Evolutionary conservation across 2,113 vertebrate genomes (phyloP).

Genomic region (Saimiri boliviensis): DNA sequence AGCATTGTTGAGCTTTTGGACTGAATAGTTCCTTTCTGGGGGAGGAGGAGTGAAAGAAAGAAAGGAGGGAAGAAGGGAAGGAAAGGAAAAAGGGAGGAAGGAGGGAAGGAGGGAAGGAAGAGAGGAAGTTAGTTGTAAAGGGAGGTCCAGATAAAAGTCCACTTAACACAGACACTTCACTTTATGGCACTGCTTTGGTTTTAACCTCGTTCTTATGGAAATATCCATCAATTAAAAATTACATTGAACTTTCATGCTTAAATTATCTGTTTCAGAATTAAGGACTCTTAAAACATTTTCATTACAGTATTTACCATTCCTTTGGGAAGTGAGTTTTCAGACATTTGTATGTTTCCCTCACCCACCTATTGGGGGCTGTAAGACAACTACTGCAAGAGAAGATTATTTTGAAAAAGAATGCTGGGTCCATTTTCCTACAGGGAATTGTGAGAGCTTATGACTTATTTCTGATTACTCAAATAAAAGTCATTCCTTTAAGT

Average conservation of each 20-base stretch:
- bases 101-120: no score
- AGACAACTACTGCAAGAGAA: neutral
- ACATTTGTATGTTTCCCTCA: conserved; percentile 34
- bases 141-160: neutral
- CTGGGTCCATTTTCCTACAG: conserved; percentile 3
- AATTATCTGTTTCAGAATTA: neutral
- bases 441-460: neutral
- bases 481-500: conserved; percentile 33
- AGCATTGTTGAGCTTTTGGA: neutral
- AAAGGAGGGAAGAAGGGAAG: no score
- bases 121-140: neutral
- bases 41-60: no score
- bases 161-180: neutral
- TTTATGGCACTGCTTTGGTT: neutral
- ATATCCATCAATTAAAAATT: neutral
- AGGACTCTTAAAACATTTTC: conserved; percentile 41
- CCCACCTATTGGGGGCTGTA: conserved; percentile 1
- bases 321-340: conserved; percentile 45
- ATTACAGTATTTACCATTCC: conserved; percentile 36
- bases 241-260: neutral
- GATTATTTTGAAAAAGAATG: conserved; percentile 27
- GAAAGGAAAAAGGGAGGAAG: no score
- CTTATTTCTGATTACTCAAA: conserved; percentile 54
- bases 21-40: neutral
- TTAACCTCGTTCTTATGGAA: neutral